These are phyloP conservation scores for Prionailurus bengalensis DNA, from an alignment of 2,113 vertebrate genomes.

Conservation along the genomic window DNA sequence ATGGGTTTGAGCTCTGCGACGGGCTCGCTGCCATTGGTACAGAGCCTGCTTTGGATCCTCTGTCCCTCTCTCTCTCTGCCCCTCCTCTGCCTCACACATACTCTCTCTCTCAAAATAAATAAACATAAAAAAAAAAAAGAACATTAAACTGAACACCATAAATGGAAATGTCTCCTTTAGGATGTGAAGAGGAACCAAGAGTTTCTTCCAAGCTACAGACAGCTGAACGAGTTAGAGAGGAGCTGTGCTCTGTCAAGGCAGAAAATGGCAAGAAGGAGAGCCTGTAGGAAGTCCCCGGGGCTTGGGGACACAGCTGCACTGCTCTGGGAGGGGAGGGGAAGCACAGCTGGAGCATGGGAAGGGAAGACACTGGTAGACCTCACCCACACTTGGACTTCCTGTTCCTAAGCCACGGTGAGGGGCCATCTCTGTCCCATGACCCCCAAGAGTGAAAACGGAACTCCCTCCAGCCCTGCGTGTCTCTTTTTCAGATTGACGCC, in stretches of 20 bases:
- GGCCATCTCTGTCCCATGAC: not conserved
- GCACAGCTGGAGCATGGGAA: too few species aligned
- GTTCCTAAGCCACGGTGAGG: not conserved
- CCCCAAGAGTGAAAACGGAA: not conserved
- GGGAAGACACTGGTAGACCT: not conserved
- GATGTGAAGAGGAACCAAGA: not conserved
- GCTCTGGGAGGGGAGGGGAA: not conserved
- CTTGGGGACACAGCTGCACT: not conserved
- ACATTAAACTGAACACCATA: not conserved
- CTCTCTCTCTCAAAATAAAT: too few species aligned
- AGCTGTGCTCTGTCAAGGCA: not conserved
- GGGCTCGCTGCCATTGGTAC: too few species aligned
- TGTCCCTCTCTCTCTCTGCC: too few species aligned
- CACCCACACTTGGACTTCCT: not conserved
- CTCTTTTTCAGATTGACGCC: conserved; percentile 92
- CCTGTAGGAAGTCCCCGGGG: not conserved
- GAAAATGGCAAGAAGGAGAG: not conserved
- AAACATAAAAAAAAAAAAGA: not conserved
- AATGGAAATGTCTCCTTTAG: not conserved
- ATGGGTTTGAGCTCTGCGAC: too few species aligned
- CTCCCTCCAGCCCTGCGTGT: not conserved
- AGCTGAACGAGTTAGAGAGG: not conserved
- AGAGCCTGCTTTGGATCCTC: too few species aligned
- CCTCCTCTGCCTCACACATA: too few species aligned
- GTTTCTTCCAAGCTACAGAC: not conserved